Percentiles rank a stretch among this genome's conserved stretches.
Conservation (phyloP, 1,140 invertebrate species). For the Fopius arisanus region DNA sequence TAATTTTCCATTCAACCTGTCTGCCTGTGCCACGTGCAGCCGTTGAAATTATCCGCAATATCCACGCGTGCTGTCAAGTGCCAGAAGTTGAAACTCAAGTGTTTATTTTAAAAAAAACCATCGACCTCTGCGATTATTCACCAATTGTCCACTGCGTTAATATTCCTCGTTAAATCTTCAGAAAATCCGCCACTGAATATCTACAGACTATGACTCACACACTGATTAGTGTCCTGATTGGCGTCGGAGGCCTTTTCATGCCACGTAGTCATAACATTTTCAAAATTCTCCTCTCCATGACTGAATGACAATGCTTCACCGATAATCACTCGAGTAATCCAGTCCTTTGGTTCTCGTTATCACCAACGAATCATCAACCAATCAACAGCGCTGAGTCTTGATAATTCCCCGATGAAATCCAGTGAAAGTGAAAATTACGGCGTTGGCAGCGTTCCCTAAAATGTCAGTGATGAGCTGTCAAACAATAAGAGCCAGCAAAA, state of each 20-base stretch:
- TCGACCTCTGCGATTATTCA: too few species aligned
- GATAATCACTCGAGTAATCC: background rate
- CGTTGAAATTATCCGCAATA: background rate
- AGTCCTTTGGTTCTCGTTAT: too few species aligned
- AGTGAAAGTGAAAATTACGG: background rate
- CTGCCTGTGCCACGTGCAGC: too few species aligned
- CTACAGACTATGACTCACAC: conserved; percentile 50
- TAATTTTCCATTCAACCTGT: too few species aligned
- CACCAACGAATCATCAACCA: too few species aligned
- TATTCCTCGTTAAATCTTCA: background rate
- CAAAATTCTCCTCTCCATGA: conserved; percentile 57
- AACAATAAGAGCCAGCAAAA: conserved; percentile 54
- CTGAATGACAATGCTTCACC: conserved; percentile 24
- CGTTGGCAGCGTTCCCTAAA: background rate
- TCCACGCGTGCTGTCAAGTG: too few species aligned
- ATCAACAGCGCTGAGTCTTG: too few species aligned
- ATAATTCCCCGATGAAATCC: too few species aligned
- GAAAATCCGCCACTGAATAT: background rate
- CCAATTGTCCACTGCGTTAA: too few species aligned
- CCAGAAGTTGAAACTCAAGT: too few species aligned
- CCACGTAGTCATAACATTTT: conserved; percentile 60
- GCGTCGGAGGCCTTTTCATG: conserved; percentile 46
- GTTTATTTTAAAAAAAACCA: too few species aligned
- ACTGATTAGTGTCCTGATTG: conserved; percentile 57
- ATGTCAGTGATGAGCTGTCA: conserved; percentile 40